A percentile compares a stretch with the other conserved stretches of the same genome.
Conservation (phyloP, 2,113 vertebrate species). For the Megaptera novaeangliae region DNA sequence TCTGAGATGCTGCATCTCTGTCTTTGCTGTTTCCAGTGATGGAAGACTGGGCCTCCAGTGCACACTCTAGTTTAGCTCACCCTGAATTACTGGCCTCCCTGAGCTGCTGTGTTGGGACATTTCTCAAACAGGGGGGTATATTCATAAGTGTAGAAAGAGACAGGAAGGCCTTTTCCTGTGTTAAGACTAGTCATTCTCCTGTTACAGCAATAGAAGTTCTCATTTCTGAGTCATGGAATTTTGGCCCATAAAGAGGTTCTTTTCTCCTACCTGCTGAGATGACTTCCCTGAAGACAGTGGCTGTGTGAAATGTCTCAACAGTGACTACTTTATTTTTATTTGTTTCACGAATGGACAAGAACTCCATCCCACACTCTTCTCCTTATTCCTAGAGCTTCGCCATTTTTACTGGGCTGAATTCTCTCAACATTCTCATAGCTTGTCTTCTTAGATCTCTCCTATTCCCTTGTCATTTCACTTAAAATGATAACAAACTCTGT, state of each 20-base stretch:
- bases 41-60: background rate
- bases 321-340: background rate
- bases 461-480: background rate
- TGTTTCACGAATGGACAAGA: background rate
- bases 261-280: background rate
- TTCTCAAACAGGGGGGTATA: background rate
- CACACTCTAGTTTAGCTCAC: background rate
- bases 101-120: background rate
- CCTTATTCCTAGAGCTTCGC: background rate
- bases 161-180: background rate
- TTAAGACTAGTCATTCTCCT: background rate
- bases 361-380: background rate
- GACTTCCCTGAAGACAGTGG: background rate
- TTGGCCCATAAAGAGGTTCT: background rate
- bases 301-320: background rate
- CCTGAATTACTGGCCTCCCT: background rate
- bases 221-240: background rate
- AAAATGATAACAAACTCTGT: background rate
- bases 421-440: background rate
- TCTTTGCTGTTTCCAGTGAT: background rate
- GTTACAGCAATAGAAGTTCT: background rate
- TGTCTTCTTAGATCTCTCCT: background rate
- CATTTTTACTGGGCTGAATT: background rate
- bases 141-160: background rate
- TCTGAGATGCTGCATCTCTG: background rate